These are phyloP conservation scores for Zophobas atratus DNA, from an alignment of 1,140 invertebrate species.

Conservation along the genomic window DNA sequence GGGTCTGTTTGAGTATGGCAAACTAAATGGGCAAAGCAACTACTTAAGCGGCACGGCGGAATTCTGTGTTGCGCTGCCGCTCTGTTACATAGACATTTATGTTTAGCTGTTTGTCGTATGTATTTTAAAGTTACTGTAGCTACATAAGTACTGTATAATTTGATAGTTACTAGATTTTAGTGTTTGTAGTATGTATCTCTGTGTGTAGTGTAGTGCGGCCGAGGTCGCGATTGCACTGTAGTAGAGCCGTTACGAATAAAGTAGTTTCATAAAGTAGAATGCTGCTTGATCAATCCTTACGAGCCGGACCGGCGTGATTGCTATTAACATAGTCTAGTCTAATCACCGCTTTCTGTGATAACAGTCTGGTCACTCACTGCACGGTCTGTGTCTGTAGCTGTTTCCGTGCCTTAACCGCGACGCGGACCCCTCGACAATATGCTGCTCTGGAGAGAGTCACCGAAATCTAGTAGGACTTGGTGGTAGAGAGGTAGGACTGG, in stretches of 20 bases:
- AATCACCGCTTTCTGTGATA: slow-evolving; percentile 65
- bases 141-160: slow-evolving; percentile 65
- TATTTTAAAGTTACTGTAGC: slow-evolving; percentile 66
- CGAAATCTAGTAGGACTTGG: slow-evolving; percentile 47
- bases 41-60: slow-evolving; percentile 40
- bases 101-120: slow-evolving; percentile 65
- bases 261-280: slow-evolving; percentile 69
- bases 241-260: slow-evolving; percentile 69
- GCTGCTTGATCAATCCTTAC: slow-evolving; percentile 65
- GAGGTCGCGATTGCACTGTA: slow-evolving; percentile 67
- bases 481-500: slow-evolving; percentile 60
- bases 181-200: slow-evolving; percentile 68
- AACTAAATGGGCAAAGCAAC: slow-evolving; percentile 49
- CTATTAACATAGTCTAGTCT: slow-evolving; percentile 58
- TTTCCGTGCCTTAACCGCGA: slow-evolving; percentile 63
- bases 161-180: slow-evolving; percentile 65
- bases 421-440: slow-evolving; percentile 42
- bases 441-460: not conserved
- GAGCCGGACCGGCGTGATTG: slow-evolving; percentile 49
- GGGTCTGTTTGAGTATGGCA: slow-evolving; percentile 60
- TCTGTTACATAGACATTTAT: slow-evolving; percentile 61
- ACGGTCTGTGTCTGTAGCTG: slow-evolving; percentile 64
- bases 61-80: slow-evolving; percentile 19
- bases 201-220: slow-evolving; percentile 68
- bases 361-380: slow-evolving; percentile 64